phyloP scores from a whole-genome alignment of 2,888 invertebrate species.

The Carcina quercana region DNA sequence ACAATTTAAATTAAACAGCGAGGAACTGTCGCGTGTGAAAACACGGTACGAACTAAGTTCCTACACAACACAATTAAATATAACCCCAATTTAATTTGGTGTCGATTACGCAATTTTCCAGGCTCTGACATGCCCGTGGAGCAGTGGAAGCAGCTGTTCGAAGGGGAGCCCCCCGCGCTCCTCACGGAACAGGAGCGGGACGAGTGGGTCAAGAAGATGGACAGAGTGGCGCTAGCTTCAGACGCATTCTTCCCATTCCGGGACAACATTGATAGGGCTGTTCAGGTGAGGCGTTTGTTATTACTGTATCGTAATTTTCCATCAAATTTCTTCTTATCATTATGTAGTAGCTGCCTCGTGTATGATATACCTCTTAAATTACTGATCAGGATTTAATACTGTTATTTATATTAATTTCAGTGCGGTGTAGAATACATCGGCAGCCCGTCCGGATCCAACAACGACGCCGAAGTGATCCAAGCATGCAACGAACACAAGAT shows the following conservation, averaged over 20 bases:
- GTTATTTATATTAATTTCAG: conserved; percentile 74
- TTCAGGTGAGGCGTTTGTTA: too few relatives aligned
- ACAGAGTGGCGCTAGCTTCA: conserved; percentile 90
- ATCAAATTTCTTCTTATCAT: too few relatives aligned
- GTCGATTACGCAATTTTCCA: too few relatives aligned
- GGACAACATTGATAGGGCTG: conserved; percentile 96
- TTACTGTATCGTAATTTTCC: too few relatives aligned
- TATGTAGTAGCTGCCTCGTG: too few relatives aligned
- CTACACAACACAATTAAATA: too few relatives aligned
- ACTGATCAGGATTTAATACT: too few relatives aligned
- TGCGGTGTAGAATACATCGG: conserved; percentile 95
- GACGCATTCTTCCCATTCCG: conserved; percentile 99
- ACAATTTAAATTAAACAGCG: too few relatives aligned
- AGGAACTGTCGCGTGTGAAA: too few relatives aligned
- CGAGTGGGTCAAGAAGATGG: conserved; percentile 81
- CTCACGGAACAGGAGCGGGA: conserved; percentile 79
- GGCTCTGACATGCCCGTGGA: conserved; percentile 87
- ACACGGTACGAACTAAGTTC: too few relatives aligned
- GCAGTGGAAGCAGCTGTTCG: conserved; percentile 84
- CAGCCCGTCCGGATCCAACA: conserved; percentile 95
- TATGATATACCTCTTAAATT: too few relatives aligned
- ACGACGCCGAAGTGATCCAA: conserved; percentile 90
- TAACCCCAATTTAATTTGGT: too few relatives aligned
- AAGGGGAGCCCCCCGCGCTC: conserved; percentile 75
- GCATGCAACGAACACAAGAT: conserved; percentile 96